These are phyloP conservation scores for Parauchenoglanis ngamensis DNA, from an alignment of 2,797 vertebrate genomes.

Conservation along the genomic window DNA sequence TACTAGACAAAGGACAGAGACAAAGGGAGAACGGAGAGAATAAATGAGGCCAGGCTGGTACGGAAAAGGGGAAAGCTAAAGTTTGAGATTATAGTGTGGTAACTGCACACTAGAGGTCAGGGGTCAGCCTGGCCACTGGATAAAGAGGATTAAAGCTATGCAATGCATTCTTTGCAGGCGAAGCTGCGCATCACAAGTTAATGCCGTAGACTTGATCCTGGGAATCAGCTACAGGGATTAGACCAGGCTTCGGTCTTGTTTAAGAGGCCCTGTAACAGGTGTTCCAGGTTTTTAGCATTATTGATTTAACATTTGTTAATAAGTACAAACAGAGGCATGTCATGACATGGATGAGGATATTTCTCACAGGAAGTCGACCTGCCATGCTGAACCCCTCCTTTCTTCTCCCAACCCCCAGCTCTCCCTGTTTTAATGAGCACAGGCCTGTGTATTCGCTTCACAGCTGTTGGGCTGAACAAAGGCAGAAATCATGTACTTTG, in stretches of 20 bases:
- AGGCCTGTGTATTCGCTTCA: constrained; percentile 53
- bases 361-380: constrained; percentile 54
- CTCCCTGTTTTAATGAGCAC: constrained; percentile 56
- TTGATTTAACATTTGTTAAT: constrained; percentile 13
- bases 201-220: constrained; percentile 44
- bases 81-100: constrained; percentile 55
- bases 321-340: constrained; percentile 17
- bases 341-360: constrained; percentile 25
- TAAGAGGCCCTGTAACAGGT: constrained; percentile 48
- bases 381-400: constrained; percentile 33
- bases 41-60: constrained; percentile 38
- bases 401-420: constrained; percentile 24
- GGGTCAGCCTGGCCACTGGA: constrained; percentile 63
- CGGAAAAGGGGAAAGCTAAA: constrained; percentile 59
- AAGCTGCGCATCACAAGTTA: constrained; percentile 50
- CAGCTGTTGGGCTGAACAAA: constrained; percentile 60
- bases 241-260: constrained; percentile 22
- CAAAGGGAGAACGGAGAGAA: constrained; percentile 53
- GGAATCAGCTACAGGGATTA: constrained; percentile 41
- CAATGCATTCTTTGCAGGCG: constrained; percentile 50
- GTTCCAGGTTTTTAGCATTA: constrained; percentile 30
- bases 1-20: constrained; percentile 59
- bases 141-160: constrained; percentile 68
- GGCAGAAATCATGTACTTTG: constrained; percentile 36
- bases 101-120: constrained; percentile 55